A percentile compares a stretch with the other conserved stretches of the same genome.
Evolutionary conservation across 2,888 invertebrate species (phyloP).

Genomic region (Cephalotes varians): DNA sequence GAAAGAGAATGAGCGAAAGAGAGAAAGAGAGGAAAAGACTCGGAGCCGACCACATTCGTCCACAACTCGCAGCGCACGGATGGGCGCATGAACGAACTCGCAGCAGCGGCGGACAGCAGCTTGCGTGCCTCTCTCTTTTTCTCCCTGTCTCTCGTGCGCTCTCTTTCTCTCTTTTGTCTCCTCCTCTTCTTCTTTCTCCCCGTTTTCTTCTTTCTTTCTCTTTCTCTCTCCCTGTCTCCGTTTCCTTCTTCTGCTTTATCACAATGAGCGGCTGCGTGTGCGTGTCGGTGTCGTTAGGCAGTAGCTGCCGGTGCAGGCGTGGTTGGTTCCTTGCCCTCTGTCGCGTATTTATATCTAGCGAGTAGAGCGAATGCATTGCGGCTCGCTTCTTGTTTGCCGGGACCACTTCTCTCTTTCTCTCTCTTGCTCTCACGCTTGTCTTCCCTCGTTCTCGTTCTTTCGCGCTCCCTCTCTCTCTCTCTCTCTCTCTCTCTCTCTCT

Average conservation of each 20-base stretch:
- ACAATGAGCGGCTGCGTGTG: constrained; percentile 76
- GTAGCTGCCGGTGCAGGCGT: constrained; percentile 79
- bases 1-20: constrained; percentile 48
- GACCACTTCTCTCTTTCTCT: constrained; percentile 61
- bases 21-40: constrained; percentile 57
- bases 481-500: background rate
- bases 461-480: constrained; percentile 20
- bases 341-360: constrained; percentile 83
- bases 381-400: constrained; percentile 78
- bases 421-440: constrained; percentile 42
- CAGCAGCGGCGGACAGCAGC: constrained; percentile 50
- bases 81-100: constrained; percentile 76
- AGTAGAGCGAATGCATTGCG: constrained; percentile 78
- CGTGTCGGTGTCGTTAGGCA: constrained; percentile 78
- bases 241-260: constrained; percentile 75
- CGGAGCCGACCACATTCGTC: constrained; percentile 75
- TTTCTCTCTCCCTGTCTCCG: constrained; percentile 47
- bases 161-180: constrained; percentile 16
- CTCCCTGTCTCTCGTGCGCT: constrained; percentile 17
- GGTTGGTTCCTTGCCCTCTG: constrained; percentile 83
- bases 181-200: constrained; percentile 34
- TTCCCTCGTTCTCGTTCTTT: constrained; percentile 46
- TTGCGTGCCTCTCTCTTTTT: constrained; percentile 47
- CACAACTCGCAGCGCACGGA: constrained; percentile 72
- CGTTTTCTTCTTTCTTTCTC: constrained; percentile 27